phyloP scores from a whole-genome alignment of 1,140 invertebrate species.

The Drosophila sp. region DNA sequence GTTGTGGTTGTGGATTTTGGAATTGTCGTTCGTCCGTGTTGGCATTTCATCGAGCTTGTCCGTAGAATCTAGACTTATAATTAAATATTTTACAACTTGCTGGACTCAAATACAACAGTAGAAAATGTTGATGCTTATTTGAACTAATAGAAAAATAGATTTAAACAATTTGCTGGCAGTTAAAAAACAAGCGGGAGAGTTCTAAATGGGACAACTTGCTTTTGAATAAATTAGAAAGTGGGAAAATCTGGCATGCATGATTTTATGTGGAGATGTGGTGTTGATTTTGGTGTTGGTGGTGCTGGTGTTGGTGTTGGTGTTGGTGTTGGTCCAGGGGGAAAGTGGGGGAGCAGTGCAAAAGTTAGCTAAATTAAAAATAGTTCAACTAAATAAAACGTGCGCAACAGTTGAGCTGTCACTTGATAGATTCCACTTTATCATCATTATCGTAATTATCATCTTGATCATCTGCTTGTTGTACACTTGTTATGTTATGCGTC shows the following conservation, averaged over 20 bases:
- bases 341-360: constrained; percentile 43
- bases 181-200: constrained; percentile 7
- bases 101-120: constrained; percentile 40
- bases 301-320: too few relatives aligned
- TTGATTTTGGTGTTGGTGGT: too few relatives aligned
- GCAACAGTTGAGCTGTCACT: constrained; percentile 36
- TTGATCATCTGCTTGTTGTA: constrained; percentile 1
- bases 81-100: constrained; percentile 68
- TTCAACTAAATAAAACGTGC: constrained; percentile 53
- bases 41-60: constrained; percentile 46
- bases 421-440: constrained; percentile 21
- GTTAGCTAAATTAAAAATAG: constrained; percentile 63
- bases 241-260: constrained; percentile 6
- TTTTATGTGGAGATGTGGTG: constrained; percentile 5
- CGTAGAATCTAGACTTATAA: constrained; percentile 58
- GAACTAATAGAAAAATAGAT: constrained; percentile 24
- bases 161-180: constrained; percentile 36
- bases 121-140: constrained; percentile 36
- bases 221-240: constrained; percentile 51
- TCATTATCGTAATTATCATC: constrained; percentile 16
- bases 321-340: not conserved
- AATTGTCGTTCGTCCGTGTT: constrained; percentile 36
- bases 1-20: not conserved
- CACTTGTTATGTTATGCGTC: not conserved
- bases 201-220: constrained; percentile 19